Percentiles rank a stretch among this genome's conserved stretches.
Conservation (phyloP, 2,113 vertebrate species). For the Cheirogaleus medius region DNA sequence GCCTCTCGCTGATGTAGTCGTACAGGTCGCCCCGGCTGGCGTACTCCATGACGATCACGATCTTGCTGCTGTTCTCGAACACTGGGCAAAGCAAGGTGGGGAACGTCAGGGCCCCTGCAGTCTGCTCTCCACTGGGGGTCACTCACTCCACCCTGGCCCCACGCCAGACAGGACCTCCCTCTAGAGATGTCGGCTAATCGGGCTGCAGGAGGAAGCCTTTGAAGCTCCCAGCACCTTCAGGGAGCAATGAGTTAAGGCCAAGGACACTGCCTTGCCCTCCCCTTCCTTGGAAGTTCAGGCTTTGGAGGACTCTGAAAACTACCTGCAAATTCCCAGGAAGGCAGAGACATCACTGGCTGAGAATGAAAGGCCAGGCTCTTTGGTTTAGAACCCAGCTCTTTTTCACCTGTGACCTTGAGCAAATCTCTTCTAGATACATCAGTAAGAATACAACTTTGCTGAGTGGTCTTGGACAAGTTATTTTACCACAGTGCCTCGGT, state of each 20-base stretch:
- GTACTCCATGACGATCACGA: slow-evolving; percentile 98
- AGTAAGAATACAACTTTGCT: not conserved
- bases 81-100: slow-evolving; percentile 80
- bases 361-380: not conserved
- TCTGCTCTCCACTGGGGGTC: not conserved
- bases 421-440: not conserved
- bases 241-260: not conserved
- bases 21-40: slow-evolving; percentile 96
- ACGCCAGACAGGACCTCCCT: not conserved
- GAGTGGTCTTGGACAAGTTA: not conserved
- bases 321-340: not conserved
- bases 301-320: not conserved
- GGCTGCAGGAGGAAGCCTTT: not conserved
- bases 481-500: not conserved
- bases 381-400: not conserved
- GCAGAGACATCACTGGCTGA: not conserved
- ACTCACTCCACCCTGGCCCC: not conserved
- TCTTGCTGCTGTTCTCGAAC: slow-evolving; percentile 98
- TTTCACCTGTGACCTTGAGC: not conserved
- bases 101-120: not conserved
- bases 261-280: not conserved
- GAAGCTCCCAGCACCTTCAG: not conserved
- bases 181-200: not conserved
- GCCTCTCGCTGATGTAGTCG: slow-evolving; percentile 93
- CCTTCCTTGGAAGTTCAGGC: not conserved